Evolutionary conservation across 2,888 invertebrate species (phyloP).

Genomic region (Clepsis dumicolana): DNA sequence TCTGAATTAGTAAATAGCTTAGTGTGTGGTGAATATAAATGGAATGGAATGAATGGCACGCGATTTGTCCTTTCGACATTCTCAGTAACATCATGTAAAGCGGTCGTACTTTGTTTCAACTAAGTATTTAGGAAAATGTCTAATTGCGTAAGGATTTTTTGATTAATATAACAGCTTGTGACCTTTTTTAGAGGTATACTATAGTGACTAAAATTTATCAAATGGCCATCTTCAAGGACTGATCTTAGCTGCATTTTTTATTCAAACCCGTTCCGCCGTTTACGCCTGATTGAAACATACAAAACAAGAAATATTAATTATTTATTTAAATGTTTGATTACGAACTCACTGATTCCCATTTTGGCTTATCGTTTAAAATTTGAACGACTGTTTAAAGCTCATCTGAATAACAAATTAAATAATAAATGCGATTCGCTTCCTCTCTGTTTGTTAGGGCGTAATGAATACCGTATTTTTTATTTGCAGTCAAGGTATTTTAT

Average conservation of each 20-base stretch:
- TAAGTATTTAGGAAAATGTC: no score
- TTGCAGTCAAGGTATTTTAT: not conserved
- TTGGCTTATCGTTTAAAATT: slow-evolving; percentile 37
- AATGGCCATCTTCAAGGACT: no score
- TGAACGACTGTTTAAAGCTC: slow-evolving; percentile 22
- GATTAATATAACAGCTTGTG: no score
- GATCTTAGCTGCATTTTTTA: no score
- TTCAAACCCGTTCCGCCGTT: no score
- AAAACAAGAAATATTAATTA: slow-evolving; percentile 12
- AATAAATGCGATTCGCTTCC: slow-evolving; percentile 32
- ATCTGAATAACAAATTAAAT: slow-evolving; percentile 39
- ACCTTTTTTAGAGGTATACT: no score
- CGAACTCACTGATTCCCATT: slow-evolving; percentile 14
- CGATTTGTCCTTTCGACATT: slow-evolving; percentile 14
- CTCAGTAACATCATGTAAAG: not conserved
- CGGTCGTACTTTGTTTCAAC: not conserved
- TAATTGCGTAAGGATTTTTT: no score
- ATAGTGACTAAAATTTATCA: no score
- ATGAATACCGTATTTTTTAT: slow-evolving; percentile 31
- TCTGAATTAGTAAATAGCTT: slow-evolving; percentile 42
- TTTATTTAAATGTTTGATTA: slow-evolving; percentile 33
- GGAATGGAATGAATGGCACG: slow-evolving; percentile 25
- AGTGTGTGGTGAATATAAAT: slow-evolving; percentile 43
- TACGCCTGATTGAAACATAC: no score
- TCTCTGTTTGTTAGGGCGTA: slow-evolving; percentile 10